A percentile compares a stretch with the other conserved stretches of the same genome.
Evolutionary conservation across 2,113 vertebrate species (phyloP).

Genomic region (Sitta europaea): DNA sequence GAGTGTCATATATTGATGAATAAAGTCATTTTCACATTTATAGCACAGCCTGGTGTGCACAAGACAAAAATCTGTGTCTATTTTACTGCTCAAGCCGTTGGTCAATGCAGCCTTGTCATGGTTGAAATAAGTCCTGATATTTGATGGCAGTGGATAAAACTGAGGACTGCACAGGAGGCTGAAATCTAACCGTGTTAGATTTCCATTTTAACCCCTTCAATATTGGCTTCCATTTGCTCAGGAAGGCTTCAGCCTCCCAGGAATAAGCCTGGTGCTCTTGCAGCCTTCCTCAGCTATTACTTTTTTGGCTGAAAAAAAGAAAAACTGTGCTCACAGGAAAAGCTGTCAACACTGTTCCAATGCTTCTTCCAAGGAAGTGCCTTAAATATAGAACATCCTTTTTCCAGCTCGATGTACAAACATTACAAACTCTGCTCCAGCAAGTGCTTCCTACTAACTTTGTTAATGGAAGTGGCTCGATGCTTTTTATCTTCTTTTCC

Average conservation of each 20-base stretch:
- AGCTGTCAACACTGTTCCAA: background rate
- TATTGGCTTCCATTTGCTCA: background rate
- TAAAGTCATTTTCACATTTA: background rate
- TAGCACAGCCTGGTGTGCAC: background rate
- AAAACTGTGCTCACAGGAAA: background rate
- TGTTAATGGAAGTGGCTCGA: background rate
- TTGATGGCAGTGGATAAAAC: background rate
- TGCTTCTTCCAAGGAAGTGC: background rate
- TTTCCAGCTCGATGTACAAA: background rate
- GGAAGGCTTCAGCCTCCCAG: background rate
- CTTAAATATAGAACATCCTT: slow-evolving; percentile 1
- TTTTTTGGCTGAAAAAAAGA: background rate
- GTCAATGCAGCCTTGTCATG: background rate
- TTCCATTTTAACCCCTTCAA: background rate
- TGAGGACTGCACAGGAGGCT: background rate
- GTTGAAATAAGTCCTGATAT: background rate
- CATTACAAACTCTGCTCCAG: background rate
- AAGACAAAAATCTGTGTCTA: background rate
- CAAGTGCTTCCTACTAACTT: slow-evolving; percentile 11
- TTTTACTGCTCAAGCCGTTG: background rate
- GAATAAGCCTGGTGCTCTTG: background rate
- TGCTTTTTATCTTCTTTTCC: background rate
- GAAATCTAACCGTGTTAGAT: background rate
- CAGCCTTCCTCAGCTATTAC: background rate
- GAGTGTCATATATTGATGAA: background rate